These are phyloP conservation scores for Oithona nana DNA, from an alignment of 2,888 invertebrate species.

Conservation along the genomic window DNA sequence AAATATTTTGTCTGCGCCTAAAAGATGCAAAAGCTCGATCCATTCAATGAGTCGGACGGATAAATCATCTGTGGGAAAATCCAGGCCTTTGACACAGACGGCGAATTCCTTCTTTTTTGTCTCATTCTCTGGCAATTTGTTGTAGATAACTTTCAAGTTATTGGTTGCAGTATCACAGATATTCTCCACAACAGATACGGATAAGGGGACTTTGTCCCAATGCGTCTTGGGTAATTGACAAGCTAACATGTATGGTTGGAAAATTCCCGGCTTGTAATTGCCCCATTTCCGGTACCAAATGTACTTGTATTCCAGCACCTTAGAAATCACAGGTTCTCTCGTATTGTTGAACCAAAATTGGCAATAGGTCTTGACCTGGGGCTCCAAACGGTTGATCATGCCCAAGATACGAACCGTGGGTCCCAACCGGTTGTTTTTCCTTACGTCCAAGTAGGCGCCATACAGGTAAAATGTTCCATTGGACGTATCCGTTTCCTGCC, in stretches of 20 bases:
- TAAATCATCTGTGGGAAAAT: conserved; percentile 75
- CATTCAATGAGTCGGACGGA: conserved; percentile 78
- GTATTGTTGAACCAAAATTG: conserved; percentile 75
- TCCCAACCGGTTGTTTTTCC: conserved; percentile 54
- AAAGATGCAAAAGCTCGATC: conserved; percentile 64
- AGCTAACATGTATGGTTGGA: conserved; percentile 73
- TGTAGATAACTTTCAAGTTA: conserved; percentile 60
- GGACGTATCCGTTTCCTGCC: conserved; percentile 62
- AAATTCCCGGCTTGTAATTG: conserved; percentile 71
- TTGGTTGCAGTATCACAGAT: conserved; percentile 69
- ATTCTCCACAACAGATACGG: conserved; percentile 64
- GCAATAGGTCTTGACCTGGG: conserved; percentile 57
- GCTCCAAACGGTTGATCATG: conserved; percentile 76
- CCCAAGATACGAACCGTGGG: conserved; percentile 64
- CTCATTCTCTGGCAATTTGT: conserved; percentile 39
- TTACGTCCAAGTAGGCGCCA: conserved; percentile 69
- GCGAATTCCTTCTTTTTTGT: conserved; percentile 53
- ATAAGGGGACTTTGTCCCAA: conserved; percentile 44
- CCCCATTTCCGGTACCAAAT: conserved; percentile 90
- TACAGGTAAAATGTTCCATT: conserved; percentile 78
- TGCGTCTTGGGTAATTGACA: conserved; percentile 55
- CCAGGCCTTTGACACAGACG: conserved; percentile 80
- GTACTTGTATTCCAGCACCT: conserved; percentile 68
- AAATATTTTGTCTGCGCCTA: conserved; percentile 79
- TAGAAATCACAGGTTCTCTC: conserved; percentile 45